A percentile compares a stretch with the other conserved stretches of the same genome.
These are phyloP conservation scores for Chinchilla lanigera DNA, from an alignment of 2,113 vertebrate genomes.

Conservation along the genomic window DNA sequence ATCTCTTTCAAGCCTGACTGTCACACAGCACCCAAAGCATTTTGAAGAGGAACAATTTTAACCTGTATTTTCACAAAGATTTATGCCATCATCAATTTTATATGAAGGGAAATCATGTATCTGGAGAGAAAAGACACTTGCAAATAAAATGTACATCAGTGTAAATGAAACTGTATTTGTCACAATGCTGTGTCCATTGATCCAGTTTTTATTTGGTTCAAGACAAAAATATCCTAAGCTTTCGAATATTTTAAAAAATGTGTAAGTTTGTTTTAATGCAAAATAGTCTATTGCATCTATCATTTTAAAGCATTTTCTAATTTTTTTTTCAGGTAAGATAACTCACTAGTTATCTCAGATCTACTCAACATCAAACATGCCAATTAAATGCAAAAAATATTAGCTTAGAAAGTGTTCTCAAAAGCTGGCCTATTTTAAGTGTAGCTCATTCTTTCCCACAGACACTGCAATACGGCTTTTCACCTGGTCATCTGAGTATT, in stretches of 20 bases:
- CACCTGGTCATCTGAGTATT: background rate
- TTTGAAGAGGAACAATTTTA: constrained; percentile 52
- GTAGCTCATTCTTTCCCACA: background rate
- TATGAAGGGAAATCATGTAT: background rate
- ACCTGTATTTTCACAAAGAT: constrained; percentile 58
- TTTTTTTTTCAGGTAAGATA: constrained; percentile 43
- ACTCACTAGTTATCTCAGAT: rapidly evolving
- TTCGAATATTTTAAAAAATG: background rate
- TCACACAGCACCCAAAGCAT: constrained; percentile 31
- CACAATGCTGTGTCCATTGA: background rate
- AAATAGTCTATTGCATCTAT: background rate
- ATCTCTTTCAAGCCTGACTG: background rate
- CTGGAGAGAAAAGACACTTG: background rate
- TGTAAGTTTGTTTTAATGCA: background rate
- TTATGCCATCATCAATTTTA: constrained; percentile 46
- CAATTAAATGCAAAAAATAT: constrained; percentile 22
- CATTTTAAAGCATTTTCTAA: constrained; percentile 27
- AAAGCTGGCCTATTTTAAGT: constrained; percentile 24
- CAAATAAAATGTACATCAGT: background rate
- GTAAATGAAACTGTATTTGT: background rate
- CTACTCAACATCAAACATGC: background rate
- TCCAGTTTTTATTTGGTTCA: background rate
- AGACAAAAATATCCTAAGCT: background rate
- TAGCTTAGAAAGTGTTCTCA: background rate
- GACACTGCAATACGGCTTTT: background rate